These are phyloP conservation scores for Aurelia aurita DNA, from an alignment of 30 jellyfish, hydroid and myxozoan genomes.

Conservation along the genomic window DNA sequence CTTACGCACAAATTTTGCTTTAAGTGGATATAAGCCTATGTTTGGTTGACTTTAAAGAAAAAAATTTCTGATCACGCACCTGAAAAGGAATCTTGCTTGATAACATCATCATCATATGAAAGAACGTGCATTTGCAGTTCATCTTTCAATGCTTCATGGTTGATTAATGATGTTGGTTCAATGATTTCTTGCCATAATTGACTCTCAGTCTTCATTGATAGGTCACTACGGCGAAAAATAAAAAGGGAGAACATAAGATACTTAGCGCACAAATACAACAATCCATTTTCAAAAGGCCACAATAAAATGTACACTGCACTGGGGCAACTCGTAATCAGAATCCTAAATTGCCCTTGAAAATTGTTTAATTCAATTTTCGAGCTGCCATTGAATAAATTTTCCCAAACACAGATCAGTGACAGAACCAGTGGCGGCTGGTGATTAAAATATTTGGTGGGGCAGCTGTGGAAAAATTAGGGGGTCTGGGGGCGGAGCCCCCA, in stretches of 20 bases:
- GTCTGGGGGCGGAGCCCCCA: too few species aligned
- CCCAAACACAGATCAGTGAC: too few species aligned
- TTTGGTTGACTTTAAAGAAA: too few species aligned
- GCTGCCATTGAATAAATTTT: too few species aligned
- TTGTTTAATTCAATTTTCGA: too few species aligned
- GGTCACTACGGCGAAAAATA: not conserved
- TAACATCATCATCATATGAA: slow-evolving; percentile 62
- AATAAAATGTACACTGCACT: not conserved
- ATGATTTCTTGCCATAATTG: slow-evolving; percentile 65
- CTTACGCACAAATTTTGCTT: too few species aligned
- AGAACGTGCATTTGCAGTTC: slow-evolving; percentile 72
- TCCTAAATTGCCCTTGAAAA: too few species aligned
- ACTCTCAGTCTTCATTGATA: slow-evolving; percentile 24
- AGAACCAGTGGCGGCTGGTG: too few species aligned
- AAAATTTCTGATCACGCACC: not conserved
- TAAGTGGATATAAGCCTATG: too few species aligned
- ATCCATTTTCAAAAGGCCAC: not conserved
- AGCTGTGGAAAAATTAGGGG: too few species aligned
- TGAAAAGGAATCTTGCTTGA: slow-evolving; percentile 8
- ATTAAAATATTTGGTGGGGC: too few species aligned
- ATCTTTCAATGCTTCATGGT: slow-evolving; percentile 61
- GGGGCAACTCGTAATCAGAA: too few species aligned
- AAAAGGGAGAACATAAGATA: not conserved
- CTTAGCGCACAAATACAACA: not conserved
- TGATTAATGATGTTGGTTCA: slow-evolving; percentile 50